Conservation (phyloP, 2,797 vertebrate species). For the Tragelaphus oryx region DNA sequence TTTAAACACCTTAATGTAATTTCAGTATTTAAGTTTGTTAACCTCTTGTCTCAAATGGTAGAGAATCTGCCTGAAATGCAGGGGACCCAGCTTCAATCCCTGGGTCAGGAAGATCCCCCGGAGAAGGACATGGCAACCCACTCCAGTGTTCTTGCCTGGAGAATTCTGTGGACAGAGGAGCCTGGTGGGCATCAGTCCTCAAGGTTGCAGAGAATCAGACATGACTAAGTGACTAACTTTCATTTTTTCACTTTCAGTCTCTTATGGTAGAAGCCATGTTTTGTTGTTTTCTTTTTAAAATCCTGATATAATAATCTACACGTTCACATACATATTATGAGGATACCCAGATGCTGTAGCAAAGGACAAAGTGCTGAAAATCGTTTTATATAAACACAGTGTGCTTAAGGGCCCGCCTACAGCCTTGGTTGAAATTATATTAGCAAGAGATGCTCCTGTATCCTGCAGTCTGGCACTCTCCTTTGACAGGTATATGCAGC, state of each 20-base stretch:
- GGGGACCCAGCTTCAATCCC: not conserved
- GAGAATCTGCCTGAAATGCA: not conserved
- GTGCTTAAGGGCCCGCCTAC: not conserved
- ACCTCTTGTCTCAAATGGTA: not conserved
- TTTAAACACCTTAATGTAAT: not conserved
- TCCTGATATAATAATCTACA: not conserved
- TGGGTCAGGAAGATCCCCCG: not conserved
- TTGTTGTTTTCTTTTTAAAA: not conserved
- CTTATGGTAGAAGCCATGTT: not conserved
- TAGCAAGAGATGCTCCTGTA: not conserved
- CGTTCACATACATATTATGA: not conserved
- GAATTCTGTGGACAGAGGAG: not conserved
- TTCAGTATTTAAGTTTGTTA: not conserved
- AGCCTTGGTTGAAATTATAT: not conserved
- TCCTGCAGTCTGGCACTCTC: not conserved
- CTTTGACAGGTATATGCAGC: rapidly evolving
- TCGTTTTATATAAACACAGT: not conserved
- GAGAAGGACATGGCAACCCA: not conserved
- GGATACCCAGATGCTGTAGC: not conserved
- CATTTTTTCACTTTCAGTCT: not conserved
- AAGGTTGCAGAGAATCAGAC: not conserved
- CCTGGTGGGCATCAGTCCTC: not conserved
- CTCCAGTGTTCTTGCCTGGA: not conserved
- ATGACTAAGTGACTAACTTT: not conserved
- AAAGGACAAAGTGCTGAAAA: not conserved